Evolutionary conservation across 2,888 invertebrate genomes (phyloP), one percentile per base, ranked within the genome.

Genomic region (Augiades crinisus): DNA sequence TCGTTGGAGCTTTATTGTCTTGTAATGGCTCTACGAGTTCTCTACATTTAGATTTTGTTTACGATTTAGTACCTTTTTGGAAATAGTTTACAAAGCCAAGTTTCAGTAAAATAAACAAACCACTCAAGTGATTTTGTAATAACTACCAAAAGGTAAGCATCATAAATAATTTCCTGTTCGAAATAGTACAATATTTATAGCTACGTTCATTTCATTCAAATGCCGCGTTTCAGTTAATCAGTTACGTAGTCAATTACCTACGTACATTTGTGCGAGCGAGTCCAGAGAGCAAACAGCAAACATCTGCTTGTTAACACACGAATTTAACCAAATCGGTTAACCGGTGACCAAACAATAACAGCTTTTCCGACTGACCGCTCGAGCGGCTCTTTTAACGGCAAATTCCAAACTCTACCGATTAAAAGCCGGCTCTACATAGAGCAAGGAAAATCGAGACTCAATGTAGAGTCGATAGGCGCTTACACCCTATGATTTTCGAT

Each of bases 251-350:
- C 76, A 81, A 82, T 81, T 77, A 80, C 68, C 61, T 50, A 52
- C 53, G 54, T 55, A 53, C 53, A 54, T 55, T 60, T 47, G 68
- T 55, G 55, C 55, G 78, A 78, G 63, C 60, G 75, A 74, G 44
- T 37, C 22, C 51, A 19, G 75, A 71, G 60, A 65, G 72, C 72
- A 63, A 62, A 65, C 57, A 64, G 70, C 72, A 78, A 79, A 77
- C 84, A 81, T 83, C 80, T 84, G 81, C 78, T 78, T 80, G 79
- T 84, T 83, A 82, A 79, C 81, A 81, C 81, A 85, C 85, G 80
- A 87, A 86, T 84, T 83, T 85, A 86, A 87, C 87, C 85, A 87
- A 88, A 87, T 86, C 83, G 87, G 87, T 89, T 87, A 87, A 87
- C 88, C 88, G 78, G 75, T 81, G 84, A 81, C 84, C 85, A 85